Percentiles rank a stretch among this genome's conserved stretches.
phyloP scores from a whole-genome alignment of 1,140 invertebrate genomes.

The Tenebrio molitor region DNA sequence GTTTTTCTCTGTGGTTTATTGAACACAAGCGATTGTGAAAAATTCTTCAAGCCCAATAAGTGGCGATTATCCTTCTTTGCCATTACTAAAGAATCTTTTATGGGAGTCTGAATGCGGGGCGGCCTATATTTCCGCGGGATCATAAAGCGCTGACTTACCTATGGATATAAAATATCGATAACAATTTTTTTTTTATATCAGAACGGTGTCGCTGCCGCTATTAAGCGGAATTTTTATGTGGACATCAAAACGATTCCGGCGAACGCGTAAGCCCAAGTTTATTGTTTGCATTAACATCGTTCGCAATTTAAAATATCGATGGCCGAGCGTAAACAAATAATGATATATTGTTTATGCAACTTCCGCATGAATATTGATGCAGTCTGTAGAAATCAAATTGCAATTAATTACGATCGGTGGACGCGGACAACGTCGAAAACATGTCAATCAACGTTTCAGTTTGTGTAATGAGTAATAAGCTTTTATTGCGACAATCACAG shows the following conservation, averaged over 20 bases:
- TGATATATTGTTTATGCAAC: conserved; percentile 36
- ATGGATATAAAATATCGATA: conserved; percentile 36
- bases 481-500: conserved; percentile 14
- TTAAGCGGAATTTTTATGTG: conserved; percentile 33
- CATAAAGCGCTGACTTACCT: conserved; percentile 38
- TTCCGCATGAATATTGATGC: conserved; percentile 38
- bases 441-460: conserved; percentile 31
- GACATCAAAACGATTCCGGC: background rate
- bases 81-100: conserved; percentile 32
- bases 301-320: conserved; percentile 31
- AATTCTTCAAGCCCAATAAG: conserved; percentile 34
- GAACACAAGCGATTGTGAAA: conserved; percentile 3
- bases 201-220: background rate
- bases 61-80: conserved; percentile 11
- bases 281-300: conserved; percentile 15
- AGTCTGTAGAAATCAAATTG: conserved; percentile 21
- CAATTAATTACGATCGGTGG: conserved; percentile 32
- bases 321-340: conserved; percentile 20
- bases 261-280: conserved; percentile 22
- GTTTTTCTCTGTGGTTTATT: background rate
- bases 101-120: conserved; percentile 15
- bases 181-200: conserved; percentile 31
- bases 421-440: conserved; percentile 27
- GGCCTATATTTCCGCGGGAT: no score
- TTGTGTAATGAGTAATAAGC: conserved; percentile 25